A percentile compares a stretch with the other conserved stretches of the same genome.
Evolutionary conservation across 2,113 vertebrate species (phyloP).

Genomic region (Gavialis gangeticus): DNA sequence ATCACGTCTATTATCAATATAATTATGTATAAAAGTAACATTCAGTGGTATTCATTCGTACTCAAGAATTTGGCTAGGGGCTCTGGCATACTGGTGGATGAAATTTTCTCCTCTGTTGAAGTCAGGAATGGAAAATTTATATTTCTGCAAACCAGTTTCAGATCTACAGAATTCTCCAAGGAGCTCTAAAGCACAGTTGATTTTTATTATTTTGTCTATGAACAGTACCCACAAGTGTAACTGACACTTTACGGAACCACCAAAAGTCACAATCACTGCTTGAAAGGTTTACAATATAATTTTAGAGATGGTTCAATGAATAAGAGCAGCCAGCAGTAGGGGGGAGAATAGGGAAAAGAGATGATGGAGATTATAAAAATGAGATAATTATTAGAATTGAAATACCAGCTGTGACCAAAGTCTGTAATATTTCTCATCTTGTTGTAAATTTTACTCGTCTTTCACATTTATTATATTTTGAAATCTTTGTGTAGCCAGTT

Average conservation of each 20-base stretch:
- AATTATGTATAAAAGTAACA: no score
- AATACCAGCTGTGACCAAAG: not conserved
- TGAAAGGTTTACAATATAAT: not conserved
- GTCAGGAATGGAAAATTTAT: no score
- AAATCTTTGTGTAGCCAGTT: not conserved
- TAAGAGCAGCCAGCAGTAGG: not conserved
- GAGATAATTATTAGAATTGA: not conserved
- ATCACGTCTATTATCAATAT: no score
- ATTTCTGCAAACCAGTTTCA: no score
- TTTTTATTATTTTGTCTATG: not conserved
- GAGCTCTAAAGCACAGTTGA: not conserved
- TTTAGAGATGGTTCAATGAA: not conserved
- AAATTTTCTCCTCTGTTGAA: no score
- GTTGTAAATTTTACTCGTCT: not conserved
- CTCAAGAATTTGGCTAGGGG: no score
- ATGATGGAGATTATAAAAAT: not conserved
- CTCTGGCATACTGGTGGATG: no score
- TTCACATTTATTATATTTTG: not conserved
- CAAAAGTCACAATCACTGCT: not conserved
- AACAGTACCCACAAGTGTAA: not conserved
- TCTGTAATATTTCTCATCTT: not conserved
- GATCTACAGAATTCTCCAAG: no score
- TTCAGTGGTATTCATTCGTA: no score
- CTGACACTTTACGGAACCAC: not conserved
- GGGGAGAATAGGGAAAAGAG: not conserved